Base-by-base conservation (phyloP, 2,113 vertebrate species). In the Fulmarus glacialis region DNA sequence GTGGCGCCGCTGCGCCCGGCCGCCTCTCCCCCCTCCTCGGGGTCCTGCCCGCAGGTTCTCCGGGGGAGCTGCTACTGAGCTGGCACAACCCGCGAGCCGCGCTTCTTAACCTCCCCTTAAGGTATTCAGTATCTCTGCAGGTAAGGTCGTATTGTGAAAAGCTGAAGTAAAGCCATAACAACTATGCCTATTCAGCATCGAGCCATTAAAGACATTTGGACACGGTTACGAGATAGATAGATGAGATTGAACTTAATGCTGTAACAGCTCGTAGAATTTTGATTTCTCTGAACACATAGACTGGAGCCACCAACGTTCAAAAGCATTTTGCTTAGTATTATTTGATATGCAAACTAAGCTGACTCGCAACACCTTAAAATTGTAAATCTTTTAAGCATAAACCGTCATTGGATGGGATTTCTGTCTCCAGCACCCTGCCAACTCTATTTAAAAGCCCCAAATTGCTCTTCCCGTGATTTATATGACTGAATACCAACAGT, bases 21-120 rank as follows among this genome's bases (percentile, higher is more conserved):
- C 38, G 3, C 38, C 50, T 2, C 43, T 15, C 8, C 45, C 12
- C 8, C 34, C 42, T 3, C 36, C 30, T 16, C 23, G 45, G 53
- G 2, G 6, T 8, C 40, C 18, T 21, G 58, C 21, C 43, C 14
- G 16, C 9, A 7, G 60, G 24, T 10, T 29, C 14, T 27, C 4
- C 38, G 0, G 27, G 32, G 42, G 10, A 52, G 18, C 30, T 12
- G 81, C 64, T 50, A 15, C 56, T 11, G 2, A 23, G 3, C 12
- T 2, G 34, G 36, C 58, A 3, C 36, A 1, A 3, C 58, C 62
- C 5, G 15, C 40, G 1, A 12, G 2, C 52, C 5, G 8, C 15
- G 3, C 24, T 8, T 1, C 2, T 59, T 36, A 64, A 11, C 29
- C 24, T 15, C 6, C 30, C 52, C 0, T 47, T 47, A 8, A 43